Evolutionary conservation across 2,797 vertebrate species (phyloP), one percentile per base, ranked within the genome.

Genomic region (Eptatretus atami): DNA sequence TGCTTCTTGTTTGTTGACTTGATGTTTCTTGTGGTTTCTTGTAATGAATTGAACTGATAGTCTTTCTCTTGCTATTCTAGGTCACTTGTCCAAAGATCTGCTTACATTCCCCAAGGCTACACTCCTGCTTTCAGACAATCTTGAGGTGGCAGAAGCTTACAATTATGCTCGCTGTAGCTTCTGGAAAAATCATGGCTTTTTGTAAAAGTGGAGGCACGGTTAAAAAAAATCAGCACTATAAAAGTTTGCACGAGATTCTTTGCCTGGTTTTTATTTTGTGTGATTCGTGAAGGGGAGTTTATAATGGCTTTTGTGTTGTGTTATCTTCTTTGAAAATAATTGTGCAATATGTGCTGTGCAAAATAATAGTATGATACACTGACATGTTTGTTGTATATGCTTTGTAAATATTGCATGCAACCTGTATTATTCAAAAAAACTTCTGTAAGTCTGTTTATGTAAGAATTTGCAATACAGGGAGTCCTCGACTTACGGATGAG

Each of bases 191-290:
- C 74, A 70, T 14, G 71, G 69, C 25, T 72, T 80, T 67, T 75
- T 66, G 31, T 67, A 68, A 8, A 79, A 79, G 9, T 77, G 75
- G 65, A 77, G 78, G 78, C 67, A 66, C 1, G 78, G 77, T 72
- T 79, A 74, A 77, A 25, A 44, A 13, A 25, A 44, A 44, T 44
- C 31, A 44, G 31, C 31, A 44, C 31, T 44, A 44, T 3, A 44
- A 44, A 44, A 44, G 31, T 44, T 2, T 44, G 31, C 31, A 2
- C 31, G 4, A 8, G 31, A 44, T 44, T 44, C 31, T 44, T 44
- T 44, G 31, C 31, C 31, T 44, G 31, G 6, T 44, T 44, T 8
- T 44, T 44, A 5, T 44, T 44, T 44, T 44, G 19, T n/a, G 55
- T 10, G 15, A 60, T 60, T n/a, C 24, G 6, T 60, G 24, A 60